Evolutionary conservation across 2,113 vertebrate species (phyloP).

Genomic region (Cercocebus atys): DNA sequence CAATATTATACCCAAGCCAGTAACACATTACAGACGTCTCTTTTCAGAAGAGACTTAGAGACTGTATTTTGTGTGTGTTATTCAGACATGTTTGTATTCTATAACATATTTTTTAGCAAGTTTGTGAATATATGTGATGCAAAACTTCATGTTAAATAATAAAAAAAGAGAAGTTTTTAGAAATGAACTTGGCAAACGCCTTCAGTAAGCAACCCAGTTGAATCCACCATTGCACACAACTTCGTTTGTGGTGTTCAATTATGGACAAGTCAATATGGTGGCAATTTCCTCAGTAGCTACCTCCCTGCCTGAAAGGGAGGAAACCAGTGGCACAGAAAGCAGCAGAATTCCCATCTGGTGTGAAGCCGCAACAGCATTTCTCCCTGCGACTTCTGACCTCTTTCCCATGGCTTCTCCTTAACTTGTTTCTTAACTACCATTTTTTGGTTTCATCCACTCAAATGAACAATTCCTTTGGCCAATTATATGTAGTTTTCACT

Average conservation of each 20-base stretch:
- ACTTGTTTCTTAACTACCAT: background rate
- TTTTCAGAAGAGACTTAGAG: background rate
- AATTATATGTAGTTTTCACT: accelerated
- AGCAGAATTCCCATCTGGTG: too few species aligned
- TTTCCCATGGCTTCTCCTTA: background rate
- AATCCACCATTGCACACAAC: accelerated
- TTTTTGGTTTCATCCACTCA: too few species aligned
- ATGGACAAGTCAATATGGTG: accelerated
- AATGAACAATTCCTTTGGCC: background rate
- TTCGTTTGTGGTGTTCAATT: accelerated
- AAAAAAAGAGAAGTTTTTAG: background rate
- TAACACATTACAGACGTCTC: background rate
- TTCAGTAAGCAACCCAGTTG: background rate
- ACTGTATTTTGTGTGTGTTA: background rate
- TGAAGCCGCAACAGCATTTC: accelerated
- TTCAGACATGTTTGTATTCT: background rate
- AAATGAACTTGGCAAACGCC: background rate
- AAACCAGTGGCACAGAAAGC: background rate
- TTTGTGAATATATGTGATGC: background rate
- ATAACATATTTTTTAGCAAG: background rate
- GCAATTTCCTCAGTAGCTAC: background rate
- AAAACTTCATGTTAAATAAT: background rate
- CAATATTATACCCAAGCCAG: background rate
- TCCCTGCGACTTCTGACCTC: accelerated
- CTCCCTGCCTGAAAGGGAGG: too few species aligned